Base-by-base conservation (phyloP, 2,797 vertebrate genomes). In the Thripadectes ignobilis region DNA sequence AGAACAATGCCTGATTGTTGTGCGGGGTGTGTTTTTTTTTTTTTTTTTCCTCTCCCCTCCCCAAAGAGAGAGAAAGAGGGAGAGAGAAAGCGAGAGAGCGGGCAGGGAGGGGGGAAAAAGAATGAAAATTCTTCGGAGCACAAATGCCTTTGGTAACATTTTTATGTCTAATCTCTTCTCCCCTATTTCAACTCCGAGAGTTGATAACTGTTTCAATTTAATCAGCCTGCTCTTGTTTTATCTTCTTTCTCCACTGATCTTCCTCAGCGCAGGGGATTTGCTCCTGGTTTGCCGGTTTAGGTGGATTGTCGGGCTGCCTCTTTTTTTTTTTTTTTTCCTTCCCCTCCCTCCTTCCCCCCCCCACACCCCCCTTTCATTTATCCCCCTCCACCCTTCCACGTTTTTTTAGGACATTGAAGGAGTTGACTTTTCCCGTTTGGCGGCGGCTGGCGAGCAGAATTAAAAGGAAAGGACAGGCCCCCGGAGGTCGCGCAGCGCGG, bases 1-100 rank as follows among this genome's bases (percentile, higher is more conserved):
- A 97, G 98, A 99, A 99, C 99, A 99, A 99, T 99, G 98, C 98
- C 97, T 97, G 98, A 98, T 98, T 99, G 98, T 98, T 98, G 98
- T 97, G 97, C 46, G n/a, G 88, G 77, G 68, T 92, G 74, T 43
- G 43, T 19, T 45, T 29, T n/a, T 30, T 52, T 49, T 49, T 55
- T 32, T 3, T 10, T 48, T 55, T 36, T 36, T 15, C 19, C 22
- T 11, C 5, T 20, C 9, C 69, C 49, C 84, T 52, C 52, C 84
- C 85, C 83, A 80, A 89, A 91, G 89, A 76, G 51, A 62, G 58
- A 91, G 91, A 80, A 73, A 88, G 95, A 92, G 92, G 55, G 79
- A 57, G 51, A 89, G 54, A 49, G 61, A 52, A 41, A 58, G 80
- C 15, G 15, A 92, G 76, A 22, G 82, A 81, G 77, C 7, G 22